phyloP scores from a whole-genome alignment of 2,113 vertebrate genomes.

The Cyrtonyx montezumae region DNA sequence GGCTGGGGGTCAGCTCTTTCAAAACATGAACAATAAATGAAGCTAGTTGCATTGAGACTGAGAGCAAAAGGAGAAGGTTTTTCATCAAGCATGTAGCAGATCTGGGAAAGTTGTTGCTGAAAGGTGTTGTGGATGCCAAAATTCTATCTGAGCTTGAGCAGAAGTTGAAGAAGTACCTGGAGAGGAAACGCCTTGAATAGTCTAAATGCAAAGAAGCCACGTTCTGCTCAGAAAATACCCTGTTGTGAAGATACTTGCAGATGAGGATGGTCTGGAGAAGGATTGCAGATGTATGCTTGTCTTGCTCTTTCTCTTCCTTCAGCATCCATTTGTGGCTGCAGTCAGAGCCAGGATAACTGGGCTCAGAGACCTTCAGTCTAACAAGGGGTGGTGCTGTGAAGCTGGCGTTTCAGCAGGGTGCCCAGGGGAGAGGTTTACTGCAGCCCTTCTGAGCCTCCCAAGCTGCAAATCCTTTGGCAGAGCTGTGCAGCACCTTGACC shows the following conservation, averaged over 20 bases:
- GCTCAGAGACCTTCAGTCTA: background rate
- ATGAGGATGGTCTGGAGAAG: background rate
- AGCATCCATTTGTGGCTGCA: background rate
- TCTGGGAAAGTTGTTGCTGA: background rate
- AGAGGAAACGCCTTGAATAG: background rate
- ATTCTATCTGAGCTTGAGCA: background rate
- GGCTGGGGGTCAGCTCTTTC: background rate
- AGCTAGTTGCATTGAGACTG: background rate
- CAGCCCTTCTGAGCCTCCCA: background rate
- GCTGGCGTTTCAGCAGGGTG: background rate
- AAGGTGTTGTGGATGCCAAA: background rate
- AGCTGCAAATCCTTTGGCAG: background rate
- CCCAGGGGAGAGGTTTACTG: background rate
- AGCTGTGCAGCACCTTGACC: background rate
- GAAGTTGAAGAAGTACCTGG: background rate
- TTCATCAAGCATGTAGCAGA: background rate
- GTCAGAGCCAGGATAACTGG: background rate
- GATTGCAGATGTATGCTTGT: background rate
- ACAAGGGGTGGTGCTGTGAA: background rate
- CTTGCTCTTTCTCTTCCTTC: background rate
- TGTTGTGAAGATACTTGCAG: background rate
- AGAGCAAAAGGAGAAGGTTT: background rate
- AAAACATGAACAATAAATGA: background rate
- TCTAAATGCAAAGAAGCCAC: rapidly evolving
- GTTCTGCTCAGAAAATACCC: background rate